These are phyloP conservation scores for Drosophila grimshawi DNA, from an alignment of 1,140 invertebrate genomes.

Conservation along the genomic window DNA sequence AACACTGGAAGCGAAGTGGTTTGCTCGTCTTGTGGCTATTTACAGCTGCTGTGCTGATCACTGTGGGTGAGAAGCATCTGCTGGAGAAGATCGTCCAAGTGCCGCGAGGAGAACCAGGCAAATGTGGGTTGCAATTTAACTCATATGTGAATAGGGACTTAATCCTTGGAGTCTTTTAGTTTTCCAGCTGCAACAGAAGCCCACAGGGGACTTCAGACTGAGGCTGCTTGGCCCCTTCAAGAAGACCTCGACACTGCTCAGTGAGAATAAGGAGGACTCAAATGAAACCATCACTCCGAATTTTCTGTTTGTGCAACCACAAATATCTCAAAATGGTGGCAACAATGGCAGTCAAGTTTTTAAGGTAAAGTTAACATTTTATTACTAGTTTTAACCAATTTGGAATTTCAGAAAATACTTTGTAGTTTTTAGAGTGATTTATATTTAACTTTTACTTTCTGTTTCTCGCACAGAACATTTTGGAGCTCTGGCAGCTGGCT, in stretches of 20 bases:
- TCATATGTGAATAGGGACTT: neutral
- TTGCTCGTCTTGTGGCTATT: conserved; percentile 70
- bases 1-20: conserved; percentile 58
- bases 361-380: conserved; percentile 37
- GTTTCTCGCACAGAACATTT: conserved; percentile 48
- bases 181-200: conserved; percentile 69
- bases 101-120: conserved; percentile 61
- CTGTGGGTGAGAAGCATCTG: conserved; percentile 75
- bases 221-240: conserved; percentile 70
- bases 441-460: too few relatives aligned
- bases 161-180: conserved; percentile 23
- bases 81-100: conserved; percentile 75
- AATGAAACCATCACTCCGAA: conserved; percentile 51
- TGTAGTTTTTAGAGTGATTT: too few relatives aligned
- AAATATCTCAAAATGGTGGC: conserved; percentile 41
- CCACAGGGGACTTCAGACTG: conserved; percentile 71
- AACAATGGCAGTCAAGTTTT: conserved; percentile 49
- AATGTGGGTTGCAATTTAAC: conserved; percentile 45
- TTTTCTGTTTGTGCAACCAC: conserved; percentile 72
- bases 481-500: conserved; percentile 65
- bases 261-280: conserved; percentile 8
- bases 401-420: too few relatives aligned
- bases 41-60: conserved; percentile 69
- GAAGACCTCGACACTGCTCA: conserved; percentile 19
- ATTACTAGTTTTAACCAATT: neutral